phyloP scores from a whole-genome alignment of 2,797 vertebrate genomes.

The Siniperca undulata region DNA sequence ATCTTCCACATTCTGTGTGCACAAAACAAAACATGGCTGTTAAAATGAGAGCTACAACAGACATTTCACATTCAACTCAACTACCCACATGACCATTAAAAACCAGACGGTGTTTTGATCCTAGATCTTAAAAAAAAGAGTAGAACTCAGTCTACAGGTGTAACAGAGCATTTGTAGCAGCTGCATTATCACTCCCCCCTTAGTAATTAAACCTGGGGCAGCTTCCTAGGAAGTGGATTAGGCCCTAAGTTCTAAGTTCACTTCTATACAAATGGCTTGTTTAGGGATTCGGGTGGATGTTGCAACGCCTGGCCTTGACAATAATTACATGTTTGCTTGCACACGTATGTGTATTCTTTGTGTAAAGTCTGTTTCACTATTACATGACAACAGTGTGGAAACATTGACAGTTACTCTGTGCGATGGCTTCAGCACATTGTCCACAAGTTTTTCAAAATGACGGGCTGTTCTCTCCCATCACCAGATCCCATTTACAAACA shows the following conservation, averaged over 20 bases:
- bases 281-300: neutral
- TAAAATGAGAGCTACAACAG: neutral
- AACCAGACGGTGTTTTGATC: neutral
- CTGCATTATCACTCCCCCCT: neutral
- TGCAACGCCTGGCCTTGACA: neutral
- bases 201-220: neutral
- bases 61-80: neutral
- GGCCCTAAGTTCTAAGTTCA: neutral
- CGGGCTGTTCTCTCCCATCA: constrained; percentile 3
- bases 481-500: constrained; percentile 8
- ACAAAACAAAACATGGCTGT: neutral
- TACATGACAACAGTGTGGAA: neutral
- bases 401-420: neutral
- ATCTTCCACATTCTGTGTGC: neutral
- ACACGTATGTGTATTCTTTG: neutral
- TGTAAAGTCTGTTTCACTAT: neutral
- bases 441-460: constrained; percentile 4
- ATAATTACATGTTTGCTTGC: constrained; percentile 1
- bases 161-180: neutral
- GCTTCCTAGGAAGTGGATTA: neutral
- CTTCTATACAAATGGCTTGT: neutral
- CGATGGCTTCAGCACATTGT: neutral
- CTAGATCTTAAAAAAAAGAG: neutral
- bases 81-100: neutral
- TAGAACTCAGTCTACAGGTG: neutral